Evolutionary conservation across 2,888 invertebrate species (phyloP).

Genomic region (Temnothorax rugatulus): DNA sequence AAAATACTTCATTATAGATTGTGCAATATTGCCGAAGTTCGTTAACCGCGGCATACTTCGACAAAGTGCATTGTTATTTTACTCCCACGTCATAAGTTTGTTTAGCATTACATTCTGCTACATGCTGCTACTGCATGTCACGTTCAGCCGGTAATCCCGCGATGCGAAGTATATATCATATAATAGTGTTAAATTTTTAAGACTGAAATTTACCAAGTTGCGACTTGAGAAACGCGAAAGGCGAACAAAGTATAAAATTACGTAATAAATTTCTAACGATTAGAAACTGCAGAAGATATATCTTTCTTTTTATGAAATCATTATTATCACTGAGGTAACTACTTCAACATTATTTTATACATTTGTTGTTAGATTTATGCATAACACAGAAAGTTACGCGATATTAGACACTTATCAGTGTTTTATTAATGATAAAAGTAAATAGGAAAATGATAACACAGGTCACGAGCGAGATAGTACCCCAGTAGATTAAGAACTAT

Average conservation of each 20-base stretch:
- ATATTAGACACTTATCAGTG: neutral
- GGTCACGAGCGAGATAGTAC: neutral
- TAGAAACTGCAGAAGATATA: neutral
- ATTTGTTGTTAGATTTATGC: neutral
- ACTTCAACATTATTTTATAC: neutral
- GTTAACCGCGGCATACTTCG: slow-evolving; percentile 31
- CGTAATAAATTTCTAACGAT: neutral
- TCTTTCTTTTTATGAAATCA: neutral
- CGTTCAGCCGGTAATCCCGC: slow-evolving; percentile 32
- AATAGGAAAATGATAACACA: neutral
- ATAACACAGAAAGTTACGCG: neutral
- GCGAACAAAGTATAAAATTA: neutral
- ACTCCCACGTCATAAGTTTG: slow-evolving; percentile 32
- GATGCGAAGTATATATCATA: slow-evolving; percentile 15
- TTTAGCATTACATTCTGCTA: slow-evolving; percentile 13
- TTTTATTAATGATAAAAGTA: slow-evolving; percentile 1
- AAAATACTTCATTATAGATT: slow-evolving; percentile 26
- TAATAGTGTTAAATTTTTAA: slow-evolving; percentile 30
- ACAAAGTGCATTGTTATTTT: slow-evolving; percentile 42
- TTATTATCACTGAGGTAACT: neutral
- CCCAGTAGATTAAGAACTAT: neutral
- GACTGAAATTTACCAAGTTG: neutral
- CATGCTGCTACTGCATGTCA: slow-evolving; percentile 16
- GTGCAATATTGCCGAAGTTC: slow-evolving; percentile 26
- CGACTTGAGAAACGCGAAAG: neutral